Evolutionary conservation across 2,888 invertebrate genomes (phyloP).

Genomic region (Ecdyonurus torrentis): DNA sequence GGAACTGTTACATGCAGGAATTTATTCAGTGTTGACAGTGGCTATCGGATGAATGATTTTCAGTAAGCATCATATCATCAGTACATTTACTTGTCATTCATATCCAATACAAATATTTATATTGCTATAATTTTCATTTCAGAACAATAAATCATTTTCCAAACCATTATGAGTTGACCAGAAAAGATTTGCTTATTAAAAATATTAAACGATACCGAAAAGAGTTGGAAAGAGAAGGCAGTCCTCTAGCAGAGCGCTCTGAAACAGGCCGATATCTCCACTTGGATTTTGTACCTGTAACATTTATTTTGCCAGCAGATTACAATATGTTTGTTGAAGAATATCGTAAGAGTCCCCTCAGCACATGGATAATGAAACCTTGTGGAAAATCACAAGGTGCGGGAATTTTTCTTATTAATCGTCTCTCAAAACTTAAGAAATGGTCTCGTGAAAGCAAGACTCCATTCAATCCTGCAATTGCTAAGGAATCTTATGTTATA

Average conservation of each 20-base stretch:
- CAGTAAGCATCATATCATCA: constrained; percentile 62
- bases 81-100: neutral
- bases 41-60: constrained; percentile 81
- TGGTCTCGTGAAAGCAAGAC: constrained; percentile 79
- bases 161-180: constrained; percentile 84
- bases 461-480: constrained; percentile 65
- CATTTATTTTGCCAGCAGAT: constrained; percentile 87
- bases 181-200: constrained; percentile 91
- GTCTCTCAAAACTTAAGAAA: constrained; percentile 80
- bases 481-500: constrained; percentile 87
- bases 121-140: constrained; percentile 4
- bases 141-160: constrained; percentile 92
- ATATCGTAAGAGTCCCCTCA: constrained; percentile 82
- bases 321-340: constrained; percentile 96
- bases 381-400: constrained; percentile 87
- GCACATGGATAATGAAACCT: constrained; percentile 97
- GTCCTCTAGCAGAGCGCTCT: constrained; percentile 59
- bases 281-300: constrained; percentile 83
- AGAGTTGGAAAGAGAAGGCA: constrained; percentile 82
- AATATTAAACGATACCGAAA: constrained; percentile 89
- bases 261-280: constrained; percentile 46
- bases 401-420: constrained; percentile 93
- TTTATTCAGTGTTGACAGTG: constrained; percentile 81
- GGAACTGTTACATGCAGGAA: constrained; percentile 79
- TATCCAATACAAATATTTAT: neutral